A percentile compares a stretch with the other conserved stretches of the same genome.
Conservation (phyloP, 2,888 invertebrate species). For the Rhagonycha fulva region DNA sequence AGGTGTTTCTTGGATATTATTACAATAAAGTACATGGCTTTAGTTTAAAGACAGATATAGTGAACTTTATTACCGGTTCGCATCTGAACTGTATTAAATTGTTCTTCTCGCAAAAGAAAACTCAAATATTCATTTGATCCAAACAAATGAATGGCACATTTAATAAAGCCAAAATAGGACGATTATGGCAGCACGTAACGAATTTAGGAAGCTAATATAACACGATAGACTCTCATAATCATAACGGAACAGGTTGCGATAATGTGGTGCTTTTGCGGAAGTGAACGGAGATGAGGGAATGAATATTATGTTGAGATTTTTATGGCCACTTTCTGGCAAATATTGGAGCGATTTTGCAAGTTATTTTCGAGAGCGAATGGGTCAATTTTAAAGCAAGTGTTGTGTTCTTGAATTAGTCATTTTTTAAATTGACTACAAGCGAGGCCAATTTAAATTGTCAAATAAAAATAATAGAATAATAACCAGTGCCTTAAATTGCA, state of each 20-base stretch:
- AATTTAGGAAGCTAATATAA: constrained; percentile 47
- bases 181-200: constrained; percentile 38
- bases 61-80: neutral
- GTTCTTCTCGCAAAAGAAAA: neutral
- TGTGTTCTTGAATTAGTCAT: neutral
- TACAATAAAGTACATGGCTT: neutral
- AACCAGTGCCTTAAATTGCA: constrained; percentile 4
- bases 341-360: neutral
- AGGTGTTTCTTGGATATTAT: constrained; percentile 1
- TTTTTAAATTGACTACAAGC: constrained; percentile 15
- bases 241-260: constrained; percentile 45
- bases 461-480: constrained; percentile 27
- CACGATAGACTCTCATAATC: constrained; percentile 42
- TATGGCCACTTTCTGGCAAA: neutral
- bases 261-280: constrained; percentile 33
- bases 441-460: constrained; percentile 24
- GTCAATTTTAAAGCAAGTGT: neutral
- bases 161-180: constrained; percentile 38
- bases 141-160: constrained; percentile 28
- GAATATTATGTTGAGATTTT: neutral
- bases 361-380: neutral
- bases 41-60: neutral
- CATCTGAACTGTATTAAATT: neutral
- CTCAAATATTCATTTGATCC: neutral
- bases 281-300: constrained; percentile 3